Conservation (phyloP, 2,888 invertebrate species). For the Coenonympha arcania region DNA sequence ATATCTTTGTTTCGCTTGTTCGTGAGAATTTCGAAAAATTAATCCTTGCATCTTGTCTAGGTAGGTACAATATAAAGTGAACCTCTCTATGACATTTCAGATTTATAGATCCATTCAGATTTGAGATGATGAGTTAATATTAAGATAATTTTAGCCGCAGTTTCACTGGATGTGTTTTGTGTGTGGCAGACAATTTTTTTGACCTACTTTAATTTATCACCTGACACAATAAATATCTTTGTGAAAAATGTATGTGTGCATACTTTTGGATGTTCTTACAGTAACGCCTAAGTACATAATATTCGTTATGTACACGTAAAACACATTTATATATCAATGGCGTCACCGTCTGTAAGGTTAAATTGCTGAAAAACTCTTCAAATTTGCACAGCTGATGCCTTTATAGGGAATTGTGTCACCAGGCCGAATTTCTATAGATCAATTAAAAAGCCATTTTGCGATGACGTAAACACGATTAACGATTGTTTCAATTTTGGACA, state of each 20-base stretch:
- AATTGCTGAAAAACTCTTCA: conserved; percentile 11
- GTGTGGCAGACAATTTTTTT: too few species aligned
- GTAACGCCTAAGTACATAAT: too few species aligned
- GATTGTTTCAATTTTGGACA: conserved; percentile 1
- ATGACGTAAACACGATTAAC: conserved; percentile 24
- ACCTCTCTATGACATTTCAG: too few species aligned
- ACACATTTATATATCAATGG: conserved; percentile 1
- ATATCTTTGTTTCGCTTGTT: too few species aligned
- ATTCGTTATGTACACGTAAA: neutral
- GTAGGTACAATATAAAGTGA: too few species aligned
- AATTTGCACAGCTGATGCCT: conserved; percentile 23
- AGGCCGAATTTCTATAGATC: conserved; percentile 25
- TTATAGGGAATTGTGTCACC: conserved; percentile 27
- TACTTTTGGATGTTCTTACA: neutral
- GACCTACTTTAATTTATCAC: neutral
- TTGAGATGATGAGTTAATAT: too few species aligned
- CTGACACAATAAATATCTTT: neutral
- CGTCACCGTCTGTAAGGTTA: conserved; percentile 14
- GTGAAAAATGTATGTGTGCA: neutral
- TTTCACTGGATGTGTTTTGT: too few species aligned
- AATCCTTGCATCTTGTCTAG: too few species aligned
- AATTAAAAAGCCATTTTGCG: conserved; percentile 24
- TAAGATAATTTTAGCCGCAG: too few species aligned
- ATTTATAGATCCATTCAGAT: too few species aligned
- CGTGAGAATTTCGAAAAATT: too few species aligned